Conservation (phyloP, 2,797 vertebrate species). For the Echeneis naucrates region DNA sequence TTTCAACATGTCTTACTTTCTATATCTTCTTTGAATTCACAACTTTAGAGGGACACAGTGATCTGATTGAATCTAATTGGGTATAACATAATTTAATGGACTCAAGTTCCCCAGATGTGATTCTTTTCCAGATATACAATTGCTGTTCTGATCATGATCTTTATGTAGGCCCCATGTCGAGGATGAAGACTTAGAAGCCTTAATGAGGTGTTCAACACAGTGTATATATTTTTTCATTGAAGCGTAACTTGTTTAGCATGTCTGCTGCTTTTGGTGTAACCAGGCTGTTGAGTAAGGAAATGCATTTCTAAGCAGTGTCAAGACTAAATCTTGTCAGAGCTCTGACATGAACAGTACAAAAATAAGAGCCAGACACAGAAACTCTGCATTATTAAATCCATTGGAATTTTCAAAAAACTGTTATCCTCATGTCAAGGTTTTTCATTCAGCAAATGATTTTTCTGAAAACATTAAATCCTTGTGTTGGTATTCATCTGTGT, state of each 20-base stretch:
- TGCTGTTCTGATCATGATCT: background rate
- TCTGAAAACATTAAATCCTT: background rate
- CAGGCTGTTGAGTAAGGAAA: slow-evolving; percentile 3
- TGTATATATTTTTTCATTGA: background rate
- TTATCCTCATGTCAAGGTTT: background rate
- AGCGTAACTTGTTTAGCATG: background rate
- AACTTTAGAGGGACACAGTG: background rate
- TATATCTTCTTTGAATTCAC: background rate
- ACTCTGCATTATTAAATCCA: background rate
- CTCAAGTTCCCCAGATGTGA: too few species aligned
- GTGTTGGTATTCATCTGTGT: background rate
- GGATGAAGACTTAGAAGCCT: background rate
- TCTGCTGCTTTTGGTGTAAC: background rate
- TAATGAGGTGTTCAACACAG: slow-evolving; percentile 9
- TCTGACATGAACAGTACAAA: background rate
- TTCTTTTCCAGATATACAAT: too few species aligned
- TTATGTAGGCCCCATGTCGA: background rate
- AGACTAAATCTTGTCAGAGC: background rate
- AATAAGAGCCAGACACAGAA: background rate
- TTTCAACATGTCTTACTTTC: background rate
- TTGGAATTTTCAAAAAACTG: background rate
- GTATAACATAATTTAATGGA: background rate
- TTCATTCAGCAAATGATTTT: background rate
- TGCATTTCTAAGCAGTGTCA: background rate
- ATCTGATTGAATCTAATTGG: slow-evolving; percentile 1